phyloP scores from a whole-genome alignment of 1,140 invertebrate species.

The Tetramorium parvispinum region DNA sequence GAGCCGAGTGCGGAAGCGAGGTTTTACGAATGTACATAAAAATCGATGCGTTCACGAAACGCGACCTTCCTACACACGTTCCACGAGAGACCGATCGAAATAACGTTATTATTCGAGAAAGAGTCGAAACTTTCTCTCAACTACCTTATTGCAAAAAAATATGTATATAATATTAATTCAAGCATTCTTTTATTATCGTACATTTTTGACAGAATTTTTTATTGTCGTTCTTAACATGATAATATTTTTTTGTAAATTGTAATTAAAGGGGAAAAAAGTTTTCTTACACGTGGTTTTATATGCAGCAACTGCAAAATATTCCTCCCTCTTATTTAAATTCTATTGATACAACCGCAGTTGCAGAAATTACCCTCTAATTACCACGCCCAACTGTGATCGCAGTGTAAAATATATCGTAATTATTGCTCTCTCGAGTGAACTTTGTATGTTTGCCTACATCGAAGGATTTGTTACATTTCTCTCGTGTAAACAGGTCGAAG shows the following conservation, averaged over 20 bases:
- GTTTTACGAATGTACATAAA: conserved; percentile 67
- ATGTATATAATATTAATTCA: not conserved
- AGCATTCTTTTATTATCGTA: not conserved
- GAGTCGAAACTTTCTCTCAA: not conserved
- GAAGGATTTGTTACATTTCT: conserved; percentile 19
- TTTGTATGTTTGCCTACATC: conserved; percentile 15
- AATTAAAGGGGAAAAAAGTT: conserved; percentile 4
- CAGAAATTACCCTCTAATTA: conserved; percentile 27
- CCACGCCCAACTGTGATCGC: not conserved
- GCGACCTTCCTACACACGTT: conserved; percentile 26
- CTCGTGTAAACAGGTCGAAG: conserved; percentile 8
- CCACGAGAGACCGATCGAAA: not conserved
- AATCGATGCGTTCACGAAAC: conserved; percentile 48
- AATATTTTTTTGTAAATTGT: not conserved
- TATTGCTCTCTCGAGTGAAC: not conserved
- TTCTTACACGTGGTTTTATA: conserved; percentile 7
- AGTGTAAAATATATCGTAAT: not conserved
- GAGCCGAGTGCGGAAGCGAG: conserved; percentile 26
- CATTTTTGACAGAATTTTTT: too few relatives aligned
- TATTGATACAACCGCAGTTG: conserved; percentile 16
- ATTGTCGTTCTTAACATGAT: not conserved
- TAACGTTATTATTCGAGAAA: not conserved
- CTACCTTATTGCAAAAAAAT: conserved; percentile 25
- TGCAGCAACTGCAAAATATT: conserved; percentile 12
- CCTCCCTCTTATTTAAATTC: not conserved